Evolutionary conservation across 2,888 invertebrate genomes (phyloP), one percentile per base, ranked within the genome.

Genomic region (Lycia hirtaria): DNA sequence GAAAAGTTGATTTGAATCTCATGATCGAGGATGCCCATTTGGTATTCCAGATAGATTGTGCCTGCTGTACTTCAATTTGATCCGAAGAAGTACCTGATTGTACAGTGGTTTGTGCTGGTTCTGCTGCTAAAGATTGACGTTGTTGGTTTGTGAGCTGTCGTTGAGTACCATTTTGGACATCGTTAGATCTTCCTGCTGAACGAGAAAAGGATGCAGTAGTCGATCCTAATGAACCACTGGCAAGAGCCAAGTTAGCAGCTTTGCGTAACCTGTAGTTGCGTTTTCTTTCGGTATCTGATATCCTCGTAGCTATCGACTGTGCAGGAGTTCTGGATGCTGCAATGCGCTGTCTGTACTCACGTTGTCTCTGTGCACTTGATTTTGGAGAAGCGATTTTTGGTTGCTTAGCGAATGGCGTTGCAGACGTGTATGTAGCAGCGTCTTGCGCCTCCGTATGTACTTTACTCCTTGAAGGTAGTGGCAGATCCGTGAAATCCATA

Each of bases 1-100:
- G 44, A 61, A 74, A 77, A 33, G 67, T 71, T 7, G 70, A 43
- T 75, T 68, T 61, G 12, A 74, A 76, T 52, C 71, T 73, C 62
- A n/a, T 58, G 17, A 73, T 76, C 12, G 78, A 72, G 2, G 60
- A 69, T 26, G 67, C 0, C 75, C 75, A 76, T 76, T 77, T 73
- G 22, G 30, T 76, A 20, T 72, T 65, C 73, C 69, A 71, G 41
- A 66, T 71, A 20, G 66, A 66, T 69, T 72, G 71, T 70, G 20
- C 48, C 33, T 10, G 41, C n/a, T 24, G 24, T 24, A 3, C 22
- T 22, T 22, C 24, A 22, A 48, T 48, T 48, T 48, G 37, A 48
- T 37, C 26, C 15, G 47, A 47, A 48, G 37, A 48, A 37, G 37
- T 48, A 37, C 48, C 17, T 48, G 48, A 28, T 24, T 24, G 1